Evolutionary conservation across 2,113 vertebrate genomes (phyloP).

Genomic region (Actenoides hombroni): DNA sequence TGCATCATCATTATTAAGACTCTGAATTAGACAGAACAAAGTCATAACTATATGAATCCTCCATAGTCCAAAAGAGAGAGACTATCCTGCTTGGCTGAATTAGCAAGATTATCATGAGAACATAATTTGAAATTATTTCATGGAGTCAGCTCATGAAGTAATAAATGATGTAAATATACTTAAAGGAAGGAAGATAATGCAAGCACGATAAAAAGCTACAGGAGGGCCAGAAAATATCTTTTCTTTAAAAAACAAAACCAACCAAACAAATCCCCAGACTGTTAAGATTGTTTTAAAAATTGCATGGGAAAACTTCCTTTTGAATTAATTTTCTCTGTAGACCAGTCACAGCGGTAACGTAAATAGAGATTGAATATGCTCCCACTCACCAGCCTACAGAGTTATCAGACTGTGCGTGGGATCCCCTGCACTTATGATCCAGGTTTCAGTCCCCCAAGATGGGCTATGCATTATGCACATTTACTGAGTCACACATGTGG

Average conservation of each 20-base stretch:
- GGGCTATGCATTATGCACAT: background rate
- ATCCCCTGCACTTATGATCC: background rate
- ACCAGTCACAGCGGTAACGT: background rate
- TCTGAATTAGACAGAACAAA: background rate
- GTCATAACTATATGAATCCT: background rate
- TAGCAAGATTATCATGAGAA: background rate
- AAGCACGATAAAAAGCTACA: background rate
- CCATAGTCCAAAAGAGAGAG: background rate
- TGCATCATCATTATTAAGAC: background rate
- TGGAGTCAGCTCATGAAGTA: background rate
- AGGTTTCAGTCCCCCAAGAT: background rate
- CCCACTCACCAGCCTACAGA: background rate
- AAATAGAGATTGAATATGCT: background rate
- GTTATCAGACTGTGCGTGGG: background rate
- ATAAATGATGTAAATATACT: background rate
- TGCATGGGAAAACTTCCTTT: background rate
- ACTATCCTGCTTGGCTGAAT: background rate
- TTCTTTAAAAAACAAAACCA: background rate
- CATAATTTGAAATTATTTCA: background rate
- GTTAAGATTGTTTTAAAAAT: background rate
- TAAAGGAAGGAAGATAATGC: background rate
- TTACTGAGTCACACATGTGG: background rate
- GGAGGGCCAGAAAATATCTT: background rate
- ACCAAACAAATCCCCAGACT: background rate
- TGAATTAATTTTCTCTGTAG: background rate